Conservation (phyloP, 2,888 invertebrate species). For the Kryphioiulus occultus region DNA sequence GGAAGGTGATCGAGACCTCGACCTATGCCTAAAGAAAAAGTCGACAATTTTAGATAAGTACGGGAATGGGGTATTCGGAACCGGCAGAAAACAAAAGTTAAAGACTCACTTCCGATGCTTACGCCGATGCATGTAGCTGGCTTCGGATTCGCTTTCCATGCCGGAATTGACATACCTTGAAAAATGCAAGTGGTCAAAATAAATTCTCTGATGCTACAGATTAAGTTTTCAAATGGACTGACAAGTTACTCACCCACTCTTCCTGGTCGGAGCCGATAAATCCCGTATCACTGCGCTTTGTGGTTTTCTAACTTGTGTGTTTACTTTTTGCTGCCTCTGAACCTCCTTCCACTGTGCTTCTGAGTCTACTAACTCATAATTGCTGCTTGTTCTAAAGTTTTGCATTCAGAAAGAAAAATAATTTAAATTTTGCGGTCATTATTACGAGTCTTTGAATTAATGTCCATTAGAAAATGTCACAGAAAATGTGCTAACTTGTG, state of each 20-base stretch:
- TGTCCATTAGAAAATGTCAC: background rate
- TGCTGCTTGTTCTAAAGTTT: conserved; percentile 45
- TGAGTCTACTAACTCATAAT: conserved; percentile 80
- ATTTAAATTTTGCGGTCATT: no score
- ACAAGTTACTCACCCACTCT: conserved; percentile 50
- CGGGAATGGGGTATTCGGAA: background rate
- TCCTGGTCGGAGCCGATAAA: conserved; percentile 44
- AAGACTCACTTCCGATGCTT: conserved; percentile 50
- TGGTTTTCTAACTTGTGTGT: conserved; percentile 48
- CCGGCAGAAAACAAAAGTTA: background rate
- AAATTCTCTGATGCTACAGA: background rate
- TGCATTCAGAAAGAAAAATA: background rate
- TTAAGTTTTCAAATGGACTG: background rate
- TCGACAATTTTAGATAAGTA: no score
- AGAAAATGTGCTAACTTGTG: conserved; percentile 48
- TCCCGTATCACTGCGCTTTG: conserved; percentile 53
- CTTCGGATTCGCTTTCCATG: conserved; percentile 54
- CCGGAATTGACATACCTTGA: conserved; percentile 53
- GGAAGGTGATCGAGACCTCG: conserved; percentile 69
- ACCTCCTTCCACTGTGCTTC: conserved; percentile 90
- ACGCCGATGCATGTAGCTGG: conserved; percentile 49
- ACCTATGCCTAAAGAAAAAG: conserved; percentile 58
- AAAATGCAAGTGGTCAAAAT: background rate
- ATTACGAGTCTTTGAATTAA: no score
- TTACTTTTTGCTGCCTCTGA: conserved; percentile 71